phyloP scores from a whole-genome alignment of 2,797 vertebrate species.

The Furcifer pardalis region DNA sequence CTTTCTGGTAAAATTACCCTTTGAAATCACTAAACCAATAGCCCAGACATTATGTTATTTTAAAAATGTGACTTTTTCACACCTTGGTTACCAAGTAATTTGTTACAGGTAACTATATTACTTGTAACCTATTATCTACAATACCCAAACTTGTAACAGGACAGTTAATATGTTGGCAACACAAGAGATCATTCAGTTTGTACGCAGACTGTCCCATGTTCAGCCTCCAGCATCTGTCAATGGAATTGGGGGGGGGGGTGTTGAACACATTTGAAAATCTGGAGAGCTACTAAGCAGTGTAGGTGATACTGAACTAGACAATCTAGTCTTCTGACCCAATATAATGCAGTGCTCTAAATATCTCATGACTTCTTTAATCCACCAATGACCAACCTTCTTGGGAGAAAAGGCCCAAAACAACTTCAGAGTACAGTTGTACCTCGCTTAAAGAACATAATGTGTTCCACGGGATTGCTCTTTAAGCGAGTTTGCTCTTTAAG shows the following conservation, averaged over 20 bases:
- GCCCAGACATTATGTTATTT: too few relatives aligned
- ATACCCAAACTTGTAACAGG: background rate
- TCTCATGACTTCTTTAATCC: background rate
- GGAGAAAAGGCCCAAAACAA: background rate
- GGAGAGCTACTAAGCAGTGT: too few relatives aligned
- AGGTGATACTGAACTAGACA: background rate
- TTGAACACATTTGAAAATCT: background rate
- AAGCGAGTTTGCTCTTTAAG: too few relatives aligned
- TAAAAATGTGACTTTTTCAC: too few relatives aligned
- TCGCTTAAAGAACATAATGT: too few relatives aligned
- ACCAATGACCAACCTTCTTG: background rate
- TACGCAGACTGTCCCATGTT: background rate
- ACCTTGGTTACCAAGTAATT: too few relatives aligned
- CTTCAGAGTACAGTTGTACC: background rate
- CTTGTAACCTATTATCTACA: too few relatives aligned
- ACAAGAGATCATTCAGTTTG: background rate
- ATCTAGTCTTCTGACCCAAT: background rate
- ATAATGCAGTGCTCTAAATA: background rate
- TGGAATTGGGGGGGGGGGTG: too few relatives aligned
- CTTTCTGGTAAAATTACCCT: too few relatives aligned
- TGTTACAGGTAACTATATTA: too few relatives aligned
- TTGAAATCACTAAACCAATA: too few relatives aligned
- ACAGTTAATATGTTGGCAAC: background rate
- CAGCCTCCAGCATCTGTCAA: background rate
- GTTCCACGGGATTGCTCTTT: too few relatives aligned